These are phyloP conservation scores for Zenarchopterus dispar DNA, from an alignment of 2,797 vertebrate genomes.

Conservation along the genomic window DNA sequence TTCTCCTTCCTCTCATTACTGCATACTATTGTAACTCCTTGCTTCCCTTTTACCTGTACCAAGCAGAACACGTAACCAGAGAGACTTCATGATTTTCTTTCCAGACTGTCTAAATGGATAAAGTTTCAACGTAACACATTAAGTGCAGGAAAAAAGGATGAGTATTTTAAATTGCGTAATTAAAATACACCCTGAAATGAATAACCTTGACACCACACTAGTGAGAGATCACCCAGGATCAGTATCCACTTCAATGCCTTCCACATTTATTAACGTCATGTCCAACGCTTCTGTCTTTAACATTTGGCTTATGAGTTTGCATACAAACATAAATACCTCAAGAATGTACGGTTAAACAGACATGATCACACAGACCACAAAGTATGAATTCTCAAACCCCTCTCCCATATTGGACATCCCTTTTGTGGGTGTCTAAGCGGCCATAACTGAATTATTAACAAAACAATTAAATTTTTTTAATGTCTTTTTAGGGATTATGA, in stretches of 20 bases:
- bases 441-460: constrained; percentile 79
- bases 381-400: constrained; percentile 84
- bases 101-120: background rate
- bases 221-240: constrained; percentile 67
- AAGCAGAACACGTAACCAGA: background rate
- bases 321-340: constrained; percentile 27
- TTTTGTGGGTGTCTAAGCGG: constrained; percentile 80
- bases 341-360: constrained; percentile 1
- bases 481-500: constrained; percentile 11
- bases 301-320: constrained; percentile 2
- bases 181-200: constrained; percentile 17
- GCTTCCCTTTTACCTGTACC: background rate
- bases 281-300: constrained; percentile 8
- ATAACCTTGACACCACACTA: background rate
- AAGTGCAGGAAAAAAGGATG: background rate
- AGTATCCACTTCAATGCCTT: constrained; percentile 7
- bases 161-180: background rate
- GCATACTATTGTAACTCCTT: background rate
- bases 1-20: too few species aligned
- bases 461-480: constrained; percentile 43
- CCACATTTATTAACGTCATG: background rate
- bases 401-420: constrained; percentile 87
- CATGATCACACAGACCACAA: constrained; percentile 50
- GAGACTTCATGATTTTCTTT: background rate
- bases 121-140: constrained; percentile 3